Evolutionary conservation across 2,888 invertebrate genomes (phyloP).

Genomic region (Adelognathus sp.): DNA sequence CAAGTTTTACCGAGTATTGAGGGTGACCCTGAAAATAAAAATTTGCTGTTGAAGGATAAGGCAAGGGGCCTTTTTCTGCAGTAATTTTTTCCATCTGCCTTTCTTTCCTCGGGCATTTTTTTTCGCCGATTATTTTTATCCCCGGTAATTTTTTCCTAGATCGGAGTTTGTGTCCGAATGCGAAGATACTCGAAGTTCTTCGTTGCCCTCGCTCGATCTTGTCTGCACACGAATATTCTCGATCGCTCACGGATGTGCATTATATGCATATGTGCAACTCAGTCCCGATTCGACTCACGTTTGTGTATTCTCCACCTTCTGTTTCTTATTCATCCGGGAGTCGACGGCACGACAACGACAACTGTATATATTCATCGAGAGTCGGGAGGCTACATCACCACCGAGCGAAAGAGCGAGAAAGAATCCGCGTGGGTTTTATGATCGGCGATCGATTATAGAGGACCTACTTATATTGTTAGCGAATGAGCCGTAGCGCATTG

Average conservation of each 20-base stretch:
- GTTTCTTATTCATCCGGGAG: conserved; percentile 55
- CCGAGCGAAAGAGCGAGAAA: conserved; percentile 1
- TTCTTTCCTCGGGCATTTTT: no score
- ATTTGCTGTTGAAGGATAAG: no score
- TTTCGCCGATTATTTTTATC: neutral
- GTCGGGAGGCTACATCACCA: neutral
- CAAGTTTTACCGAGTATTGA: no score
- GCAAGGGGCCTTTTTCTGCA: no score
- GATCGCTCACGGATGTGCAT: conserved; percentile 34
- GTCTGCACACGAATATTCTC: neutral
- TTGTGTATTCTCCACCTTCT: conserved; percentile 30
- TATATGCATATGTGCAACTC: conserved; percentile 23
- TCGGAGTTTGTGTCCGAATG: neutral
- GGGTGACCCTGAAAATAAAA: no score
- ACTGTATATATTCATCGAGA: conserved; percentile 24
- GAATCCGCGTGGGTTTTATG: conserved; percentile 56
- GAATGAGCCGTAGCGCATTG: conserved; percentile 48
- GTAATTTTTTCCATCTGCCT: no score
- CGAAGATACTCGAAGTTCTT: neutral
- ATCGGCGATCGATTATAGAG: conserved; percentile 59
- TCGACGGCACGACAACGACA: conserved; percentile 35
- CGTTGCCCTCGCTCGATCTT: neutral
- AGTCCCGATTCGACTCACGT: conserved; percentile 46
- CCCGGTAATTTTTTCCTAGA: no score
- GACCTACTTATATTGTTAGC: conserved; percentile 58